phyloP scores from a whole-genome alignment of 2,888 invertebrate species.

The Cenopis cana region DNA sequence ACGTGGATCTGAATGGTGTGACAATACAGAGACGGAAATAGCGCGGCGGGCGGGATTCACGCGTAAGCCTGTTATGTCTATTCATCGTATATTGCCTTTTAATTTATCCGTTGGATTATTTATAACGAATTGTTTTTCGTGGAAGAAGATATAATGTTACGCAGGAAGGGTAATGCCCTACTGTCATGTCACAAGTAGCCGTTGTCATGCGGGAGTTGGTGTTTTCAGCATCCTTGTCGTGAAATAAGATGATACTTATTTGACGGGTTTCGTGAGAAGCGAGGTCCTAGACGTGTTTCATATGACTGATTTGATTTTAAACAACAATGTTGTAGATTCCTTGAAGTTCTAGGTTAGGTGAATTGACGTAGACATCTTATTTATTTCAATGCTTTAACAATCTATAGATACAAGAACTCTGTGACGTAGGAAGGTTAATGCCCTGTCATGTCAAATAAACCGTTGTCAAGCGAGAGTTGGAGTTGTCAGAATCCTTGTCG shows the following conservation, averaged over 20 bases:
- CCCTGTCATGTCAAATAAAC: neutral
- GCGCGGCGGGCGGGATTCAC: slow-evolving; percentile 6
- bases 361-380: neutral
- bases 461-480: neutral
- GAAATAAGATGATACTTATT: neutral
- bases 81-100: slow-evolving; percentile 16
- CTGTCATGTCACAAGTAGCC: slow-evolving; percentile 2
- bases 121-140: neutral
- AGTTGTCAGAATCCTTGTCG: neutral
- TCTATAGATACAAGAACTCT: no score
- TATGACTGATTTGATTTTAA: neutral
- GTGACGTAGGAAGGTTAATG: slow-evolving; percentile 8
- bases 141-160: neutral
- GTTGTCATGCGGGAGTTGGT: neutral
- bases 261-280: slow-evolving; percentile 9
- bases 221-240: neutral
- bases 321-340: neutral
- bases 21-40: slow-evolving; percentile 37
- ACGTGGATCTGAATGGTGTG: slow-evolving; percentile 23
- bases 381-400: neutral
- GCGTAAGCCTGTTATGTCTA: slow-evolving; percentile 9
- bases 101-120: slow-evolving; percentile 7
- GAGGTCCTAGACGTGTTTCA: neutral
- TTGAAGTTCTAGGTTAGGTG: neutral
- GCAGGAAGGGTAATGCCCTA: slow-evolving; percentile 15